Base-by-base conservation (phyloP, 2,797 vertebrate species). In the Acestrorhynchus altus region DNA sequence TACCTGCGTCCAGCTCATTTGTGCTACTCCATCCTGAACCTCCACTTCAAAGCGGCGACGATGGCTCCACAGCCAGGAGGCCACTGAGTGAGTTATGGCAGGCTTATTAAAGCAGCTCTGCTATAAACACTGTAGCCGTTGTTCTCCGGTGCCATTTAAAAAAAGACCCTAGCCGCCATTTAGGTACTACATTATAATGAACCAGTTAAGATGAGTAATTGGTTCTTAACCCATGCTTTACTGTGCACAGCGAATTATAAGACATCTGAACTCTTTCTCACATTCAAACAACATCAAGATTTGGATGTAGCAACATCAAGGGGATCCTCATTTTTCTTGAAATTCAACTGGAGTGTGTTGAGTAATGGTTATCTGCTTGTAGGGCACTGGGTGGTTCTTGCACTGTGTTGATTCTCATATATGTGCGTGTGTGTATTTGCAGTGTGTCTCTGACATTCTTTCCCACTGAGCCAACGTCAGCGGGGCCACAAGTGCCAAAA, bases 371-470 rank as follows among this genome's bases (percentile, higher is more conserved):
- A 47, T 67, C 44, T 16, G 44, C 44, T 54, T 35, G 8, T 10
- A 28, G 35, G 31, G n/a, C 12, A 28, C 8, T 44, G 54, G 46
- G 63, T 76, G 68, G 66, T 54, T 67, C 74, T 65, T 77, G 52
- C 39, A n/a, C n/a, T 5, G 26, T 20, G 20, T 26, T 49, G 61
- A 35, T 77, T 77, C 61, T 57, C 12, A 4, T 24, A 13, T 44
- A 4, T 52, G 52, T 47, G 39, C n/a, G 91, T 90, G 91, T 96
- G 95, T 96, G 96, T 96, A 96, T 97, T 96, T 96, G 94, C 91
- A 92, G 94, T 94, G 92, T 94, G 92, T 95, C 92, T 94, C 94
- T 91, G 87, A 91, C 94, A 97, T 98, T 97, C 93, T 95, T 97
- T 96, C 95, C 92, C 90, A 94, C 84, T 96, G 94, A 96, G 93